phyloP scores from a whole-genome alignment of 2,797 vertebrate genomes.

The Scarus forsteni region DNA sequence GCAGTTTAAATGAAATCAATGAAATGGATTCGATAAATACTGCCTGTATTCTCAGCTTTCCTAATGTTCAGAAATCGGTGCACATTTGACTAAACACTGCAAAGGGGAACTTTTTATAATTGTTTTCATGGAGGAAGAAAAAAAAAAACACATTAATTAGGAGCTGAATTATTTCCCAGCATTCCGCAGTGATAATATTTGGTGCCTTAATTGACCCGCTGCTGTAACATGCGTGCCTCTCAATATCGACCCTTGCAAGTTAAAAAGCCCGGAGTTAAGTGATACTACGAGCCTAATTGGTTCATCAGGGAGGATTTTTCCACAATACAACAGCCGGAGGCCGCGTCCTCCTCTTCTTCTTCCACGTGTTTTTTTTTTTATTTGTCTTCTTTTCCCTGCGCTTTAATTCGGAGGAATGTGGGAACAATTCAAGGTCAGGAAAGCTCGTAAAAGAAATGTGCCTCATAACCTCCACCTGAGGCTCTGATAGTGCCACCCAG shows the following conservation, averaged over 20 bases:
- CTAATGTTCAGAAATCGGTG: constrained; percentile 38
- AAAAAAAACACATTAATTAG: constrained; percentile 46
- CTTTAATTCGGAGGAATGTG: constrained; percentile 56
- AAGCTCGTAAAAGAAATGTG: constrained; percentile 63
- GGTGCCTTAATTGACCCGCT: constrained; percentile 71
- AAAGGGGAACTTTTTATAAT: constrained; percentile 45
- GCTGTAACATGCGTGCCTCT: constrained; percentile 60
- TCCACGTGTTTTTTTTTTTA: accelerated
- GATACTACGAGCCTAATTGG: constrained; percentile 75
- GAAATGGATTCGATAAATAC: constrained; percentile 64
- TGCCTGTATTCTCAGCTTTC: constrained; percentile 47
- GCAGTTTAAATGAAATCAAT: constrained; percentile 71
- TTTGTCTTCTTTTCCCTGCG: constrained; percentile 35
- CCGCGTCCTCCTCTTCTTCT: constrained; percentile 46
- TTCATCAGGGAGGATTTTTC: constrained; percentile 76
- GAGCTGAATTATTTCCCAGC: constrained; percentile 59
- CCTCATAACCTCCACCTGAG: constrained; percentile 55
- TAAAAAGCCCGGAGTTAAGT: constrained; percentile 77
- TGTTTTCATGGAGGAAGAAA: constrained; percentile 39
- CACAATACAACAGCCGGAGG: constrained; percentile 71
- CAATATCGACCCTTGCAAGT: constrained; percentile 78
- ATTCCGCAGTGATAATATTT: constrained; percentile 66
- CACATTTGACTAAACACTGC: constrained; percentile 41
- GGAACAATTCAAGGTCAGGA: constrained; percentile 59
- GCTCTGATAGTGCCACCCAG: constrained; percentile 63